Conservation (phyloP, 2,113 vertebrate species). For the Xiphias gladius region DNA sequence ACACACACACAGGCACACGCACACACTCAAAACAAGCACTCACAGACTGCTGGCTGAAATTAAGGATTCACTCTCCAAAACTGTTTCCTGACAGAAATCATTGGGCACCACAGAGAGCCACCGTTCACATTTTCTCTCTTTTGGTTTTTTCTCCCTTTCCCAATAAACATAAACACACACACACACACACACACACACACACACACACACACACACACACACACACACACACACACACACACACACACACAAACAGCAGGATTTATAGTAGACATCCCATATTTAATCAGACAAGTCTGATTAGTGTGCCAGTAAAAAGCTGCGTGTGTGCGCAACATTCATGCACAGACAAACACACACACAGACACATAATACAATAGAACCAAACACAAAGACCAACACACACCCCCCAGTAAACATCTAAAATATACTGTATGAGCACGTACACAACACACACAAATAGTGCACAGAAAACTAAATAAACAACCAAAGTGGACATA, state of each 20-base stretch:
- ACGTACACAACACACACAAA: slow-evolving; percentile 29
- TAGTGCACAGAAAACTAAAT: slow-evolving; percentile 60
- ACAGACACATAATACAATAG: slow-evolving; percentile 22
- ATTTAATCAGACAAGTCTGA: slow-evolving; percentile 75
- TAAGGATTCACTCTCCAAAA: slow-evolving; percentile 62
- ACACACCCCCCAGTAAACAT: slow-evolving; percentile 35
- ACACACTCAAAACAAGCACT: not conserved
- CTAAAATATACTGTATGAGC: slow-evolving; percentile 22
- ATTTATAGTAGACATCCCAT: slow-evolving; percentile 70
- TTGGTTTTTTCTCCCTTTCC: slow-evolving; percentile 54
- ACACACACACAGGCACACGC: slow-evolving; percentile 20
- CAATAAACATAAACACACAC: slow-evolving; percentile 45
- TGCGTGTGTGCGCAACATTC: slow-evolving; percentile 53
- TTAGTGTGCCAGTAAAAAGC: slow-evolving; percentile 68
- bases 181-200: slow-evolving; percentile 31
- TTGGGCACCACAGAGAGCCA: slow-evolving; percentile 60
- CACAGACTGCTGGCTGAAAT: slow-evolving; percentile 57
- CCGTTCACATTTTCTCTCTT: slow-evolving; percentile 54
- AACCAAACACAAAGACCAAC: slow-evolving; percentile 25
- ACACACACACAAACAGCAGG: slow-evolving; percentile 46
- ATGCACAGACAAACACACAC: slow-evolving; percentile 30
- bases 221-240: slow-evolving; percentile 24
- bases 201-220: slow-evolving; percentile 35
- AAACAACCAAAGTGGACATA: slow-evolving; percentile 48
- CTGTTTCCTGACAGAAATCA: slow-evolving; percentile 65